A percentile compares a stretch with the other conserved stretches of the same genome.
Evolutionary conservation across 1,140 invertebrate genomes (phyloP).

Genomic region (Eupeodes corollae): DNA sequence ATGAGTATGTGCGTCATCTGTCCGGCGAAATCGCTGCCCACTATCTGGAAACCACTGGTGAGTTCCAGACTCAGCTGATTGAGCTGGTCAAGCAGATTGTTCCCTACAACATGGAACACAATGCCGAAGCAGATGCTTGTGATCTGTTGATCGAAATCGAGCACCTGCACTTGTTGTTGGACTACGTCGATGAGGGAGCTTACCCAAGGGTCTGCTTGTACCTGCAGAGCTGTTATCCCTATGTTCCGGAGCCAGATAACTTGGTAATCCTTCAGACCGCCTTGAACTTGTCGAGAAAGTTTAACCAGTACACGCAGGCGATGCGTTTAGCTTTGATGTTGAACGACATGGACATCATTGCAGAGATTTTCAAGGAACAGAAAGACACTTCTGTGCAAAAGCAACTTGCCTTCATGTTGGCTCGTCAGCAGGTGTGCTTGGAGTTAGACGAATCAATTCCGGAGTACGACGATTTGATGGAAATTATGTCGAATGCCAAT

Average conservation of each 20-base stretch:
- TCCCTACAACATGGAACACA: slow-evolving; percentile 96
- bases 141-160: slow-evolving; percentile 99
- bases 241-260: slow-evolving; percentile 96
- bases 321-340: slow-evolving; percentile 90
- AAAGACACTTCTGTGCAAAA: slow-evolving; percentile 47
- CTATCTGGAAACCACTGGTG: slow-evolving; percentile 62
- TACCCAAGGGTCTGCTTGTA: slow-evolving; percentile 94
- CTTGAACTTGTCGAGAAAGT: slow-evolving; percentile 80
- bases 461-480: slow-evolving; percentile 80
- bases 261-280: slow-evolving; percentile 77
- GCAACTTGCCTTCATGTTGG: slow-evolving; percentile 95
- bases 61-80: slow-evolving; percentile 52
- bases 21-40: slow-evolving; percentile 89
- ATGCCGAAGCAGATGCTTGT: slow-evolving; percentile 98
- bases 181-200: slow-evolving; percentile 87
- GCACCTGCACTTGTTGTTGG: slow-evolving; percentile 72
- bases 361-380: slow-evolving; percentile 28
- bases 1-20: slow-evolving; percentile 91
- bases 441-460: slow-evolving; percentile 55
- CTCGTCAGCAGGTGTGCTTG: slow-evolving; percentile 86
- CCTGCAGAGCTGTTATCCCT: slow-evolving; percentile 87
- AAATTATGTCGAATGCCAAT: slow-evolving; percentile 95
- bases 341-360: slow-evolving; percentile 54
- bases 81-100: slow-evolving; percentile 79
- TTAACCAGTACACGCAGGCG: slow-evolving; percentile 87